Conservation (phyloP, 1,140 invertebrate genomes). For the Drosophila sp. region DNA sequence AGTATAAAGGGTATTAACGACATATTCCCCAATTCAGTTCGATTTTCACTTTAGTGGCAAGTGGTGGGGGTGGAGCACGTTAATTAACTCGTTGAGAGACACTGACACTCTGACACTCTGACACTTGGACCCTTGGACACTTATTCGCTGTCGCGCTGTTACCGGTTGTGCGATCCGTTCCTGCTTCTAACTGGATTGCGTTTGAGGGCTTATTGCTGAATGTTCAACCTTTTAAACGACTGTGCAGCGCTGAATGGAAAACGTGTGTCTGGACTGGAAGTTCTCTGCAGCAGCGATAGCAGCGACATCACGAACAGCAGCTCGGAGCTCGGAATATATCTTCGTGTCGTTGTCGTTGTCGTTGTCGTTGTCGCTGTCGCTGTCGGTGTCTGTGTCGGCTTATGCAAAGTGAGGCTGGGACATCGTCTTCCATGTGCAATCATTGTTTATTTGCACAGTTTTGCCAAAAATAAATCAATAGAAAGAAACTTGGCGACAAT, state of each 20-base stretch:
- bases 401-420: conserved; percentile 43
- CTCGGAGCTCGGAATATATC: not conserved
- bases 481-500: conserved; percentile 19
- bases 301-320: conserved; percentile 21
- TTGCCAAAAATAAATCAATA: conserved; percentile 43
- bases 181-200: conserved; percentile 78
- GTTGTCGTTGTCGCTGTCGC: too few relatives aligned
- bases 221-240: conserved; percentile 77
- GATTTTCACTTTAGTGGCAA: not conserved
- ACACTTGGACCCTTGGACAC: conserved; percentile 1
- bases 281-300: conserved; percentile 15
- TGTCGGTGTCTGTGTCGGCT: too few relatives aligned
- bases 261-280: conserved; percentile 62
- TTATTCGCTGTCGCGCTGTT: not conserved
- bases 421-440: conserved; percentile 24
- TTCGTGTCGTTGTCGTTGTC: too few relatives aligned
- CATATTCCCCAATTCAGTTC: conserved; percentile 47
- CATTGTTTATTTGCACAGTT: conserved; percentile 54
- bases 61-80: not conserved
- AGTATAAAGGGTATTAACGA: conserved; percentile 82
- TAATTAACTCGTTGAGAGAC: conserved; percentile 1
- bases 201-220: conserved; percentile 82
- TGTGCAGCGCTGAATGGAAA: conserved; percentile 84
- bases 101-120: conserved; percentile 23
- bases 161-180: conserved; percentile 71